phyloP scores from a whole-genome alignment of 1,140 invertebrate species.

The Orussus abietinus region DNA sequence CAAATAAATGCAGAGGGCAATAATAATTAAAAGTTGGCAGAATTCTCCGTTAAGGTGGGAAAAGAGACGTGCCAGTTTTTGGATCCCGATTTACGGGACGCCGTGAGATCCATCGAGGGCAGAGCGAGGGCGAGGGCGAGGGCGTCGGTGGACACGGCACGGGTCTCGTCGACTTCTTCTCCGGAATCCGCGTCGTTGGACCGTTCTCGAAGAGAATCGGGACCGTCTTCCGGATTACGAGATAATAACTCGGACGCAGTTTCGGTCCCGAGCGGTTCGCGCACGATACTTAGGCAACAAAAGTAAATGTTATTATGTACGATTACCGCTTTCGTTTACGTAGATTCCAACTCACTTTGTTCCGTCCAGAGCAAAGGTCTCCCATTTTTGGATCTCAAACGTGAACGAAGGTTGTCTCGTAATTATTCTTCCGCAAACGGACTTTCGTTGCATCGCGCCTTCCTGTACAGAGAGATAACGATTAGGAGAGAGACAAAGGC shows the following conservation, averaged over 20 bases:
- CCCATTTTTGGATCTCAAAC: constrained; percentile 35
- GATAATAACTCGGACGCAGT: constrained; percentile 2
- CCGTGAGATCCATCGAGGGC: neutral
- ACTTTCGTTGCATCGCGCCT: constrained; percentile 38
- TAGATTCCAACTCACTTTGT: constrained; percentile 37
- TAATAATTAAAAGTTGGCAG: neutral
- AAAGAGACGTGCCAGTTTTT: too few species aligned
- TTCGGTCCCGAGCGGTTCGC: neutral
- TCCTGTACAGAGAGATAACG: constrained; percentile 25
- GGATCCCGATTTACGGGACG: neutral
- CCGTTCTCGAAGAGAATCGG: constrained; percentile 14
- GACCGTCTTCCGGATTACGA: constrained; percentile 7
- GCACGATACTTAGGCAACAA: neutral
- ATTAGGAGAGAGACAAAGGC: constrained; percentile 1
- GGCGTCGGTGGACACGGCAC: too few species aligned
- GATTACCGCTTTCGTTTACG: neutral
- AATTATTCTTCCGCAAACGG: constrained; percentile 41
- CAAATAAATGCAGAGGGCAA: constrained; percentile 8
- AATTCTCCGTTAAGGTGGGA: neutral
- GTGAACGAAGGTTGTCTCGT: constrained; percentile 42
- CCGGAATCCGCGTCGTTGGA: constrained; percentile 1
- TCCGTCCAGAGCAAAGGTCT: constrained; percentile 37
- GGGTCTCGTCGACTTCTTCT: too few species aligned
- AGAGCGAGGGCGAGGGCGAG: too few species aligned
- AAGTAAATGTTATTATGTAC: constrained; percentile 8